A percentile compares a stretch with the other conserved stretches of the same genome.
Evolutionary conservation across 64 coral and sea anemone genomes (phyloP).

Genomic region (Dendrophyllia cribrosa): DNA sequence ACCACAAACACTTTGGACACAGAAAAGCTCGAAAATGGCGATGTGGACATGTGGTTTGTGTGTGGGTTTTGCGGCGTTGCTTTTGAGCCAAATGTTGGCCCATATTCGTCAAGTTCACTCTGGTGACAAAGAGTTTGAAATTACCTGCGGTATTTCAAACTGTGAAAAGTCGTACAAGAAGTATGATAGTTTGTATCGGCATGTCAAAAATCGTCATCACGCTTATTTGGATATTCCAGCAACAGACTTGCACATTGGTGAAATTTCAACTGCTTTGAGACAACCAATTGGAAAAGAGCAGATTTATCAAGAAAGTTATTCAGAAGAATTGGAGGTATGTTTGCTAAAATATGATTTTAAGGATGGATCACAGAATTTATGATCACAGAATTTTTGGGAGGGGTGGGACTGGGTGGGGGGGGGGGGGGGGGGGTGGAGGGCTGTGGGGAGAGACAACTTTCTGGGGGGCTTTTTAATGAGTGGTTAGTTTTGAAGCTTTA

Average conservation of each 20-base stretch:
- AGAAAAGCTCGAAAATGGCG: not conserved
- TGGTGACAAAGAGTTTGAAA: not conserved
- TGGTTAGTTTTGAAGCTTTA: conserved; percentile 4
- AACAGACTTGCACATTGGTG: not conserved
- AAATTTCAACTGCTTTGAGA: not conserved
- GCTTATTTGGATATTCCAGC: not conserved
- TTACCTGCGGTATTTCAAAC: conserved; percentile 9
- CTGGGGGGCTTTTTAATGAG: not conserved
- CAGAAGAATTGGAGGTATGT: not conserved
- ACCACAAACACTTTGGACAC: too few relatives aligned
- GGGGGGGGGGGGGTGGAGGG: too few relatives aligned
- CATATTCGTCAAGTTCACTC: conserved; percentile 5
- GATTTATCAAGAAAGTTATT: not conserved
- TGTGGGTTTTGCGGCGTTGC: not conserved
- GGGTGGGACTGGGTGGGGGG: too few relatives aligned
- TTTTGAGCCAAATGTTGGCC: not conserved
- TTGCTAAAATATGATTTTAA: not conserved
- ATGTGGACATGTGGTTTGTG: not conserved
- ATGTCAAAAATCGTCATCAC: not conserved
- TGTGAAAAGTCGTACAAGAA: conserved; percentile 1
- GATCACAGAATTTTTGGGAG: too few relatives aligned
- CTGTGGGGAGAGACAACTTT: not conserved
- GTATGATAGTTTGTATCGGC: not conserved
- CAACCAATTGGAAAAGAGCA: not conserved
- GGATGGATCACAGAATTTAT: too few relatives aligned